Base-by-base conservation (phyloP, 2,888 invertebrate species). In the Cerceris ruficornis region DNA sequence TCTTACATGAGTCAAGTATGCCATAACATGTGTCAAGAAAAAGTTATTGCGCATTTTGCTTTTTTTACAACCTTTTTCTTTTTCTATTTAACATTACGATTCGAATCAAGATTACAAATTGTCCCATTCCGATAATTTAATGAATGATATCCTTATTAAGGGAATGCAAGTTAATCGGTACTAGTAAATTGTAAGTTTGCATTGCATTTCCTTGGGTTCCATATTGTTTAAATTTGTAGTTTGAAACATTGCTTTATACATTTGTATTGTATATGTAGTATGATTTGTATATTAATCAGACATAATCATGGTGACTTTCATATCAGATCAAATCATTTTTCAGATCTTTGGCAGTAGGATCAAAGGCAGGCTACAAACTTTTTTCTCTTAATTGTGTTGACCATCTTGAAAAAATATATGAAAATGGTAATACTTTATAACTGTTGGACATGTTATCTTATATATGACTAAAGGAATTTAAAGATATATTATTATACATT, bases 311-410 rank as follows among this genome's bases (percentile, higher is more conserved):
- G 15, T 39, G 50, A 11, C 59, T 17, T 59, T 43, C 14, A 8
- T 46, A 62, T 49, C 4, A 28, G 28, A 11, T n/a, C 11, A 55
- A 46, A 60, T 77, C 17, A 61, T 78, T 65, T 93, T 93, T 17
- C 92, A 97, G 97, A 92, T 98, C 98, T 17, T 93, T 99, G 92
- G 97, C 98, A 84, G 98, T 98, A 88, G 99, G 98, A 85, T 97
- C 97, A 87, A 96, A 96, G 92, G 95, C 95, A 87, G 98, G 98
- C 57, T 99, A 98, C 93, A 96, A 96, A 91, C 94, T 99, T 84
- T 98, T 97, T 92, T 96, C 97, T 43, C 93, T 99, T 81, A 96
- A 95, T 77, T 95, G 95, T 8, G 95, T 97, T 71, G 98, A 98
- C 92, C 95, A 95, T 77, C 94, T 98, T 88, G 98, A 98, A 91